These are phyloP conservation scores for Polydrusus pterygomalis DNA, from an alignment of 2,888 invertebrate genomes.

Conservation along the genomic window DNA sequence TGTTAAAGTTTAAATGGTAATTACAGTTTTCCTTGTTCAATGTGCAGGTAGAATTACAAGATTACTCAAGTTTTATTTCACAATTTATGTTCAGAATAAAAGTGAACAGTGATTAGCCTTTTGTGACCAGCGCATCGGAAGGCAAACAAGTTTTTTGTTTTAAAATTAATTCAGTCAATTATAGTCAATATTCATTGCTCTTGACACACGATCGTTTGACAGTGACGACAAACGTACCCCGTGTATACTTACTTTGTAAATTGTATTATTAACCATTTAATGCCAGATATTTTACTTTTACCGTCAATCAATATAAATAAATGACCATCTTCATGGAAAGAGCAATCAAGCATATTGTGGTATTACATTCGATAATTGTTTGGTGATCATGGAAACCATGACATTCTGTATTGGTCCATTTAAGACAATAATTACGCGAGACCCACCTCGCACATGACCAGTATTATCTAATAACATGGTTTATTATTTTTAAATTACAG, in stretches of 20 bases:
- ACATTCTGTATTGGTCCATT: no score
- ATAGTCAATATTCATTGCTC: not conserved
- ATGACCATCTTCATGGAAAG: no score
- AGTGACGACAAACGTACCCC: not conserved
- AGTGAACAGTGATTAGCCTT: not conserved
- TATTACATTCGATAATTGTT: no score
- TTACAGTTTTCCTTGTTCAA: constrained; percentile 7
- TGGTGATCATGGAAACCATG: no score
- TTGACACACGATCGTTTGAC: not conserved
- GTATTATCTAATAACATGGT: not conserved
- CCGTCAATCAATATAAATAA: not conserved
- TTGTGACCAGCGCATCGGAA: not conserved
- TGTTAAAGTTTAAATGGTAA: constrained; percentile 15
- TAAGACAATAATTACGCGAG: not conserved
- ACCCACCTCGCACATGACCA: not conserved
- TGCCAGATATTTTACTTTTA: not conserved
- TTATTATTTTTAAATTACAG: not conserved
- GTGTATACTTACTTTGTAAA: not conserved
- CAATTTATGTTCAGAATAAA: constrained; percentile 1
- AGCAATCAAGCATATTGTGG: no score
- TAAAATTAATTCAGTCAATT: constrained; percentile 6
- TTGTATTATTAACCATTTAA: not conserved
- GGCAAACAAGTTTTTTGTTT: constrained; percentile 11
- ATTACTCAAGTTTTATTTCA: not conserved
- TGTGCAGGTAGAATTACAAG: constrained; percentile 14